A percentile compares a stretch with the other conserved stretches of the same genome.
These are phyloP conservation scores for Globodera rostochiensis DNA, from an alignment of 1,140 invertebrate genomes.

Conservation along the genomic window DNA sequence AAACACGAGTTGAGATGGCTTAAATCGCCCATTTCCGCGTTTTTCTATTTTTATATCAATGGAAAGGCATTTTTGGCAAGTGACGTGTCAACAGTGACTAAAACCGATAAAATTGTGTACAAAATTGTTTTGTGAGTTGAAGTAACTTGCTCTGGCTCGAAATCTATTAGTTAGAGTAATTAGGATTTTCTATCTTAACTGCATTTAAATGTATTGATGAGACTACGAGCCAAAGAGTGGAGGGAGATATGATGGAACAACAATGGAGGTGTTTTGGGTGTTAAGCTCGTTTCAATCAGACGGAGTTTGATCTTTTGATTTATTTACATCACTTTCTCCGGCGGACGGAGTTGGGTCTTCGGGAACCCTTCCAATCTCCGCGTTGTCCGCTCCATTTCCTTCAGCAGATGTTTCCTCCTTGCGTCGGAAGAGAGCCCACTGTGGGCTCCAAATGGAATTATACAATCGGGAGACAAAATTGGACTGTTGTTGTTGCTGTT, in stretches of 20 bases:
- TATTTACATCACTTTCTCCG: background rate
- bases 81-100: too few relatives aligned
- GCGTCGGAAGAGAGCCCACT: background rate
- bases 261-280: background rate
- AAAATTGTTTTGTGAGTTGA: too few relatives aligned
- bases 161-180: background rate
- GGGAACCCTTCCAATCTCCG: background rate
- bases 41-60: too few relatives aligned
- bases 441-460: slow-evolving; percentile 1
- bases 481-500: background rate
- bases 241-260: background rate
- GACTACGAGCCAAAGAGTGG: background rate
- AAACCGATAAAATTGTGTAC: too few relatives aligned
- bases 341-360: background rate
- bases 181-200: background rate
- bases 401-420: background rate
- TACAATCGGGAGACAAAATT: slow-evolving; percentile 4
- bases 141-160: background rate
- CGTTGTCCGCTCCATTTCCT: background rate
- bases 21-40: too few relatives aligned
- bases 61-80: too few relatives aligned
- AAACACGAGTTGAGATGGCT: too few relatives aligned
- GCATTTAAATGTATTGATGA: too few relatives aligned
- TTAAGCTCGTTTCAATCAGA: background rate
- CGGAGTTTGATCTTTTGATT: background rate